These are phyloP conservation scores for Magallana nippona DNA, from an alignment of 2,888 invertebrate species.

Conservation along the genomic window DNA sequence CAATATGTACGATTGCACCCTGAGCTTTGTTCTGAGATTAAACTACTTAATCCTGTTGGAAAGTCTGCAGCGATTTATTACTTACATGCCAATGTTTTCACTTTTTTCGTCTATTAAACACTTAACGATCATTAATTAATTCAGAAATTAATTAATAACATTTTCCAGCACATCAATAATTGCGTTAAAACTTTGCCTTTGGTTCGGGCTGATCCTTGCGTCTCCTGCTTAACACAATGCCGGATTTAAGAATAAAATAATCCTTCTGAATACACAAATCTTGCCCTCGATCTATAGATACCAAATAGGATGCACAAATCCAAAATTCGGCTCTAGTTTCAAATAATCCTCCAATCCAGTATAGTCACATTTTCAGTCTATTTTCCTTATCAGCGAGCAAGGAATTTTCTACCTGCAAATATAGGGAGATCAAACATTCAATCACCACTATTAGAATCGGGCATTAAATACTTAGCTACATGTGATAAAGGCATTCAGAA, in stretches of 20 bases:
- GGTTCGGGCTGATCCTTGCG: not conserved
- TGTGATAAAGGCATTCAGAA: slow-evolving; percentile 22
- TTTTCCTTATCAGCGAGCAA: slow-evolving; percentile 7
- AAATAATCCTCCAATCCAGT: not conserved
- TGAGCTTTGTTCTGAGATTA: slow-evolving; percentile 18
- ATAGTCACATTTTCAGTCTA: not conserved
- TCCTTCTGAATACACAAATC: slow-evolving; percentile 21
- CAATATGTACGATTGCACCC: not conserved
- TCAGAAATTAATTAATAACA: slow-evolving; percentile 21
- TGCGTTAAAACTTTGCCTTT: slow-evolving; percentile 15
- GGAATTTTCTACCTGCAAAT: slow-evolving; percentile 29
- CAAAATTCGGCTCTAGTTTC: not conserved
- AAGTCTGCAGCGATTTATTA: slow-evolving; percentile 10
- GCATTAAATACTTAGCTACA: slow-evolving; percentile 27
- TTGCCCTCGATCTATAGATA: slow-evolving; percentile 15
- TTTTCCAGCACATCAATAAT: slow-evolving; percentile 1
- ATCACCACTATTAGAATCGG: slow-evolving; percentile 17
- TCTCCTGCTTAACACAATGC: not conserved
- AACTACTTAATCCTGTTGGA: slow-evolving; percentile 5
- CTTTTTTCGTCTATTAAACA: slow-evolving; percentile 12
- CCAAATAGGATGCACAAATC: not conserved
- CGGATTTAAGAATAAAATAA: not conserved
- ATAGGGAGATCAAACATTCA: slow-evolving; percentile 18
- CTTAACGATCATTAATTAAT: slow-evolving; percentile 19
- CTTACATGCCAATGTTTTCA: not conserved